Conservation (phyloP, 2,113 vertebrate species). For the Silurus asotus region DNA sequence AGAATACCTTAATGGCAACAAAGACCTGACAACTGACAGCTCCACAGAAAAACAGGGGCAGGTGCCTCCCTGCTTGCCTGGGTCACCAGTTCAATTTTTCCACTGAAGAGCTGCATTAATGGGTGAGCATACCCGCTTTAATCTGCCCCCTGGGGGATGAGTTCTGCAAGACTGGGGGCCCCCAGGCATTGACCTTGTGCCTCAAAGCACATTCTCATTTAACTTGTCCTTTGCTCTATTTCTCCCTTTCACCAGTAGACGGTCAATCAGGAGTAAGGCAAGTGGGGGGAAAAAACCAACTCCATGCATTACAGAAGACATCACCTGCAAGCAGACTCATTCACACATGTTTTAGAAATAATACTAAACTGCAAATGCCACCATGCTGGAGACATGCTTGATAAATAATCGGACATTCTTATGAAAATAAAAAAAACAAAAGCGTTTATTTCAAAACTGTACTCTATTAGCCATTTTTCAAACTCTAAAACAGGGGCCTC, state of each 20-base stretch:
- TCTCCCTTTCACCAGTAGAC: constrained; percentile 28
- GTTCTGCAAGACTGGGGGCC: constrained; percentile 39
- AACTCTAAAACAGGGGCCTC: neutral
- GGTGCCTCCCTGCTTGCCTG: constrained; percentile 45
- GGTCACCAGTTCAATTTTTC: constrained; percentile 58
- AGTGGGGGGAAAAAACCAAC: constrained; percentile 34
- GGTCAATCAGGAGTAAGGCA: constrained; percentile 39
- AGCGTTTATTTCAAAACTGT: neutral
- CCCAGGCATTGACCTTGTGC: constrained; percentile 47
- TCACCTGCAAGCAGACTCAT: neutral
- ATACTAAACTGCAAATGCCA: neutral
- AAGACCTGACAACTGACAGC: constrained; percentile 57
- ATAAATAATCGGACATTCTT: neutral
- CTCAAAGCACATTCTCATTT: constrained; percentile 51
- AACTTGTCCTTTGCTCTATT: constrained; percentile 46
- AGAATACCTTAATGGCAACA: constrained; percentile 54
- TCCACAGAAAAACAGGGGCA: constrained; percentile 43
- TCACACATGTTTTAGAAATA: neutral
- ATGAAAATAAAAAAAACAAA: neutral
- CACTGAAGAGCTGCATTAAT: constrained; percentile 60
- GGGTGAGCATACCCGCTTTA: constrained; percentile 45
- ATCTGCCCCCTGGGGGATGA: constrained; percentile 51
- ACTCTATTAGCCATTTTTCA: neutral
- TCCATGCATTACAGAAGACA: constrained; percentile 17
- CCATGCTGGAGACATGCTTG: neutral